Evolutionary conservation across 2,888 invertebrate genomes (phyloP).

Genomic region (Crossocerus cetratus): DNA sequence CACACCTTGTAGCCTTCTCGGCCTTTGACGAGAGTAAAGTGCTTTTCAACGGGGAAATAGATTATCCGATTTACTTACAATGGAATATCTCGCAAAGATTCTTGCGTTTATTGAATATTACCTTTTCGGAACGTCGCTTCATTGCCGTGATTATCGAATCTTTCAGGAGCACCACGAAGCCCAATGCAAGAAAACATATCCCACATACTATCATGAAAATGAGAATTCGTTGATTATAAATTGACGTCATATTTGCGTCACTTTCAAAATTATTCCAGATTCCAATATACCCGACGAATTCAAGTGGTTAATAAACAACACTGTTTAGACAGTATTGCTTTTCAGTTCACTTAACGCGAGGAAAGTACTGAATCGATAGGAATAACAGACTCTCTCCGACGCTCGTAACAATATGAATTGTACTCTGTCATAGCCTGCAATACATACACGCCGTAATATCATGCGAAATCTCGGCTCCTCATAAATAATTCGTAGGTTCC

Average conservation of each 20-base stretch:
- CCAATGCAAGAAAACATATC: neutral
- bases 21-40: slow-evolving; percentile 78
- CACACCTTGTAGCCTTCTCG: slow-evolving; percentile 80
- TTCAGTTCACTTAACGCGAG: no score
- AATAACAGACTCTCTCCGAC: no score
- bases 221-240: neutral
- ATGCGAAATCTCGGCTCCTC: neutral
- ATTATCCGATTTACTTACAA: neutral
- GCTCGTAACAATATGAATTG: no score
- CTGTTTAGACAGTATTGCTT: no score
- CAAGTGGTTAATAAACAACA: no score
- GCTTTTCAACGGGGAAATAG: neutral
- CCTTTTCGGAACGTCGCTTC: neutral
- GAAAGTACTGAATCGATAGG: no score
- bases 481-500: slow-evolving; percentile 20
- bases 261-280: neutral
- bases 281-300: no score
- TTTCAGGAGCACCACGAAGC: neutral
- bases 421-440: neutral
- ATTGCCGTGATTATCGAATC: neutral
- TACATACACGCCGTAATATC: slow-evolving; percentile 2
- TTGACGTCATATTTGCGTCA: neutral
- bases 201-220: neutral
- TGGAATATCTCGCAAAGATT: neutral
- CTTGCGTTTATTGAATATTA: neutral